Evolutionary conservation across 2,888 invertebrate genomes (phyloP).

Genomic region (Abscondita cerata): DNA sequence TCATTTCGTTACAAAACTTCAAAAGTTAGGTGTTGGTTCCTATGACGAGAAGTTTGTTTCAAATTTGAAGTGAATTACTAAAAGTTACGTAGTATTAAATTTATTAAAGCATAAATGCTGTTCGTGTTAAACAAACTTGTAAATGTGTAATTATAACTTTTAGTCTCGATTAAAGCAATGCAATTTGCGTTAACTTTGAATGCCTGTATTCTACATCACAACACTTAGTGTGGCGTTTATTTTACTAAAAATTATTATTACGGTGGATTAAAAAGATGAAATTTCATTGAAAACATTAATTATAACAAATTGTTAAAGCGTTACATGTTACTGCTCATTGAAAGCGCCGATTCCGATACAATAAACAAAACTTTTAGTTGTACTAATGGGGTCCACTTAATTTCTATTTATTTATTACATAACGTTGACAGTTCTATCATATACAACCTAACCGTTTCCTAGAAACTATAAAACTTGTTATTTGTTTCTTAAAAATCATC

Average conservation of each 20-base stretch:
- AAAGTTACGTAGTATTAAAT: conserved; percentile 26
- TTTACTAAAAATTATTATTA: conserved; percentile 5
- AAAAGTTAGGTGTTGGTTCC: conserved; percentile 16
- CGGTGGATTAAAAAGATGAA: background rate
- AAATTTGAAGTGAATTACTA: conserved; percentile 24
- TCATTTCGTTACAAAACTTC: conserved; percentile 1
- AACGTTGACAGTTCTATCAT: too few relatives aligned
- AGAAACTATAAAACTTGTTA: too few relatives aligned
- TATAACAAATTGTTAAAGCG: conserved; percentile 11
- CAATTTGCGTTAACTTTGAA: conserved; percentile 19
- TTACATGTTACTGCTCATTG: too few relatives aligned
- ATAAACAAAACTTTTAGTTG: too few relatives aligned
- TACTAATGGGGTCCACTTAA: too few relatives aligned
- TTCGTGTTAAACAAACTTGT: conserved; percentile 27
- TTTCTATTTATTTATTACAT: too few relatives aligned
- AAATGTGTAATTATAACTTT: conserved; percentile 31
- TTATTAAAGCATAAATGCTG: conserved; percentile 28
- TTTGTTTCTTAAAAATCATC: too few relatives aligned
- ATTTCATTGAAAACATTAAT: conserved; percentile 8
- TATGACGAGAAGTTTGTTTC: conserved; percentile 17
- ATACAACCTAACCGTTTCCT: too few relatives aligned
- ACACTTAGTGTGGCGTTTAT: conserved; percentile 8
- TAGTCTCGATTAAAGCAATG: conserved; percentile 24
- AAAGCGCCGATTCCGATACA: too few relatives aligned
- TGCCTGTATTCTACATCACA: conserved; percentile 10